Evolutionary conservation across 2,888 invertebrate genomes (phyloP).

Genomic region (Aricia artaxerxes): DNA sequence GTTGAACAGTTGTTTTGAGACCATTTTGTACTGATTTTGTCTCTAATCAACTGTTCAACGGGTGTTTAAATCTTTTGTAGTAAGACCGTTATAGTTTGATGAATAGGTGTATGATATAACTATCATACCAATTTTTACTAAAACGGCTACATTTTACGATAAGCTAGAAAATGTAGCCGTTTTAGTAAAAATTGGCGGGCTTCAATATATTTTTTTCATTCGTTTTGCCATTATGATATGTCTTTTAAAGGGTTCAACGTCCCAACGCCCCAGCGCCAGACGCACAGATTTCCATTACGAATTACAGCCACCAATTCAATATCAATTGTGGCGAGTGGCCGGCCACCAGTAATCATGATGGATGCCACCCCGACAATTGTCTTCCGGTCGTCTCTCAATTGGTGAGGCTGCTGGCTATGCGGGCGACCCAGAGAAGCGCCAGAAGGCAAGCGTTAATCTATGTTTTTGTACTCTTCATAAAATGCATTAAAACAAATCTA

Average conservation of each 20-base stretch:
- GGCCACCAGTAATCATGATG: conserved; percentile 63
- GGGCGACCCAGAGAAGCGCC: conserved; percentile 34
- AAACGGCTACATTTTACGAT: no score
- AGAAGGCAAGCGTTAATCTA: not conserved
- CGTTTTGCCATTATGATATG: not conserved
- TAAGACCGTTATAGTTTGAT: no score
- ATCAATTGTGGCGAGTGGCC: conserved; percentile 54
- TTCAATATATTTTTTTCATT: not conserved
- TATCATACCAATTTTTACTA: no score
- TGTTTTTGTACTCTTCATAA: no score
- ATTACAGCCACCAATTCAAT: conserved; percentile 45
- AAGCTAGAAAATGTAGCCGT: no score
- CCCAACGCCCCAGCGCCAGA: conserved; percentile 14
- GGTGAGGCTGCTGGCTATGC: conserved; percentile 35
- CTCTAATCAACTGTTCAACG: no score
- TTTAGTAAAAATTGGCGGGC: no score
- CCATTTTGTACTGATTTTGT: no score
- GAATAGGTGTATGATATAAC: no score
- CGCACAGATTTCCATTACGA: conserved; percentile 21
- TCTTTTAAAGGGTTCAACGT: not conserved
- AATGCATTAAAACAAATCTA: no score
- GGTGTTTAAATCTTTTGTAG: no score
- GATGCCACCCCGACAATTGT: conserved; percentile 63
- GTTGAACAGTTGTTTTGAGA: no score
- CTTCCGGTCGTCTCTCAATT: conserved; percentile 75